Conservation (phyloP, 1,140 invertebrate species). For the Neodiprion fabricii region DNA sequence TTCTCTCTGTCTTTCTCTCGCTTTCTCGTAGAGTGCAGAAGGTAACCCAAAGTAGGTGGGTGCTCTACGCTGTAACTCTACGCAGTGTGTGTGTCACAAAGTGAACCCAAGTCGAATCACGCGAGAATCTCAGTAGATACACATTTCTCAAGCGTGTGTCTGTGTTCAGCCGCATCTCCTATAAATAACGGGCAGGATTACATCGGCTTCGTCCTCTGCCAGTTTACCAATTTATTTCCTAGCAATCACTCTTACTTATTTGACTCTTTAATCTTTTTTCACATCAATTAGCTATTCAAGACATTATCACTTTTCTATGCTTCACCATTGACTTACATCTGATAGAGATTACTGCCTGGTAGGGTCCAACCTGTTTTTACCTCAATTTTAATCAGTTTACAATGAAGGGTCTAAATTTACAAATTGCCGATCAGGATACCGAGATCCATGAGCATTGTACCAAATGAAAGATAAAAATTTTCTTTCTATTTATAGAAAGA, state of each 20-base stretch:
- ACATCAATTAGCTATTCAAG: slow-evolving; percentile 9
- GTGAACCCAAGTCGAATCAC: slow-evolving; percentile 57
- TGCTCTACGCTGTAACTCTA: slow-evolving; percentile 60
- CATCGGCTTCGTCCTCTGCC: slow-evolving; percentile 49
- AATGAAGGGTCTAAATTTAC: not conserved
- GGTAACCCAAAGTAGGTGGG: slow-evolving; percentile 56
- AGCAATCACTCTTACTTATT: slow-evolving; percentile 23
- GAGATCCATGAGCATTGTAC: too few relatives aligned
- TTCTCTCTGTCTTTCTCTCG: slow-evolving; percentile 20
- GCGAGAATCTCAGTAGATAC: slow-evolving; percentile 53
- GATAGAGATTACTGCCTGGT: slow-evolving; percentile 1
- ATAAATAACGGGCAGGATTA: slow-evolving; percentile 65
- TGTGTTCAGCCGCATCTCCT: slow-evolving; percentile 63
- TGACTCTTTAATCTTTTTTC: slow-evolving; percentile 22
- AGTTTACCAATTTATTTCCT: slow-evolving; percentile 35
- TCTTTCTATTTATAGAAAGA: too few relatives aligned
- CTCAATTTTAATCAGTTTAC: not conserved
- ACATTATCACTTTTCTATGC: slow-evolving; percentile 22
- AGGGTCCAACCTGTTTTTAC: not conserved
- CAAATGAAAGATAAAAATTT: too few relatives aligned
- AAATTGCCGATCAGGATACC: too few relatives aligned
- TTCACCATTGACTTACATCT: not conserved
- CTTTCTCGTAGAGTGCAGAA: slow-evolving; percentile 52
- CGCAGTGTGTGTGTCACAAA: slow-evolving; percentile 57
- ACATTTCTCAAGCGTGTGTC: slow-evolving; percentile 54